Evolutionary conservation across 2,888 invertebrate species (phyloP), one percentile per base, ranked within the genome.

Genomic region (Dexiosoma caninum): DNA sequence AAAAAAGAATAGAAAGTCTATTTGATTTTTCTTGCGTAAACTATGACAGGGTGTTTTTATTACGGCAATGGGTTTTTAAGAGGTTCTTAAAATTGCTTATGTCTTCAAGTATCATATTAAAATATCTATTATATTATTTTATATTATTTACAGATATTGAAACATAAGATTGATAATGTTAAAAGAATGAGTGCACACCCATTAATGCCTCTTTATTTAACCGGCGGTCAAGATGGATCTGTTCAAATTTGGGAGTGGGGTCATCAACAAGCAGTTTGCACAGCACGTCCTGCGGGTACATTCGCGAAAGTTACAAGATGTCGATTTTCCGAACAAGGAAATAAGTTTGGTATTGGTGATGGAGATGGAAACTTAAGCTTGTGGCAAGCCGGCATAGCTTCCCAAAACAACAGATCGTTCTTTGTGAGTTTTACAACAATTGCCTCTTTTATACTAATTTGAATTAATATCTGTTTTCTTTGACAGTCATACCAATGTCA

Each of bases 161-260:
- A 97, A 91, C 97, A 98, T 90, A 95, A 96, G 91, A 95, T 98
- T 83, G 96, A 97, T 90, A 98, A 98, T 86, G 96, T 98, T 82
- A 94, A 98, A 90, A 93, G 98, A 89, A 96, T 99, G 92, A 97
- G 97, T 83, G 95, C 98, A 16, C 99, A 99, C 93, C 98, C 99
- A 14, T 92, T 96, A 70, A 93, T 98, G 89, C 98, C 99, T 35
- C 92, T 99, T 85, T 99, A 98, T 91, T 91, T 98, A 85, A 97
- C 97, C 49, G 98, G 98, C 71, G 96, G 97, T 10, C 97, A 97
- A 88, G 98, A 98, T 91, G 98, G 98, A 8, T 97, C 98, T 0
- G 98, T 98, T 0, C 95, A 96, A 84, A 92, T 98, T 83, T 98
- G 99, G 98, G 99, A 99, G 91, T 99, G 99, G 98, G 97, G 97